Percentiles rank a stretch among this genome's conserved stretches.
These are phyloP conservation scores for Drosophila yakuba DNA, from an alignment of 1,140 invertebrate species.

Conservation along the genomic window DNA sequence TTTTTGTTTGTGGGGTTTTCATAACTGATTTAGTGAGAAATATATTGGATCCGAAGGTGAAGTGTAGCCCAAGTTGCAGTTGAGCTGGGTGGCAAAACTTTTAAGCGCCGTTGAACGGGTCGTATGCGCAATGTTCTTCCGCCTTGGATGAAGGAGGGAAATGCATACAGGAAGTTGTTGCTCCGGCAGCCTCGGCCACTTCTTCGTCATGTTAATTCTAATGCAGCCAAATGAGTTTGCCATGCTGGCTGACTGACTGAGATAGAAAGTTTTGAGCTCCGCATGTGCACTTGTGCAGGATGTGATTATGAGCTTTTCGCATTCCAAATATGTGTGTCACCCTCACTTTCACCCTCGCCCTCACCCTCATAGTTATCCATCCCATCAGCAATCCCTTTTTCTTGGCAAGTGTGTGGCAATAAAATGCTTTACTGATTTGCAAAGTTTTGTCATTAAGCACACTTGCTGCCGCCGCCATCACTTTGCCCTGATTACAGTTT, in stretches of 20 bases:
- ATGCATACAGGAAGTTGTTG: constrained; percentile 58
- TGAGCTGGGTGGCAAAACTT: constrained; percentile 22
- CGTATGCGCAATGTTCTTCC: constrained; percentile 58
- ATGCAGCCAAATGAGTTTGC: constrained; percentile 76
- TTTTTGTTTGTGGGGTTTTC: constrained; percentile 20
- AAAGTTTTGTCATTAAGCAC: constrained; percentile 81
- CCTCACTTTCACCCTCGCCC: background rate
- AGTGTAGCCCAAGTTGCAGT: background rate
- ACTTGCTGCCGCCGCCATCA: constrained; percentile 52
- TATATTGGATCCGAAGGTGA: constrained; percentile 16
- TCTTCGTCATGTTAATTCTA: constrained; percentile 63
- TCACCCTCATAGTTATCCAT: background rate
- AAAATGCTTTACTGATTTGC: constrained; percentile 78
- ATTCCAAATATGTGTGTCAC: constrained; percentile 52
- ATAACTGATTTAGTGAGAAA: constrained; percentile 58
- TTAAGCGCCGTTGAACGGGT: constrained; percentile 5
- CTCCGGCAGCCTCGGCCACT: constrained; percentile 26
- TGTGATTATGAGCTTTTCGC: constrained; percentile 70
- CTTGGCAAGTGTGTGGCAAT: constrained; percentile 53
- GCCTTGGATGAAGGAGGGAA: constrained; percentile 24
- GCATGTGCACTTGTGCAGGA: constrained; percentile 54
- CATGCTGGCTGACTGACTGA: constrained; percentile 30
- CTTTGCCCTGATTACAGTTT: constrained; percentile 62
- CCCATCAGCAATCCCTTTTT: background rate
- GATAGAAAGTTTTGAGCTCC: constrained; percentile 55